phyloP scores from a whole-genome alignment of 2,797 vertebrate species.

The Pitangus sulphuratus region DNA sequence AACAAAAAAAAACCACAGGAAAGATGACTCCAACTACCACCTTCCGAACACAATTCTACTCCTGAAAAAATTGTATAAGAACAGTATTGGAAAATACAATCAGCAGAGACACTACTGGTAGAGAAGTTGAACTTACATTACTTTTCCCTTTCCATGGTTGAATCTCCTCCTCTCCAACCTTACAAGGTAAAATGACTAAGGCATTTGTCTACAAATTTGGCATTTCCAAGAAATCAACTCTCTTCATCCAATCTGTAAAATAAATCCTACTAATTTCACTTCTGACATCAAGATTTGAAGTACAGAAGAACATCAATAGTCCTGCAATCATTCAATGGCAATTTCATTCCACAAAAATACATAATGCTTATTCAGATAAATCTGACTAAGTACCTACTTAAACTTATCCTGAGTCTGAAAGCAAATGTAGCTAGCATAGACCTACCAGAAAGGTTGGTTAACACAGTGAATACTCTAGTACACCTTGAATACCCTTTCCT shows the following conservation, averaged over 20 bases:
- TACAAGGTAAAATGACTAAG: rapidly evolving
- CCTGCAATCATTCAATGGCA: background rate
- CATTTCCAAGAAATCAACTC: background rate
- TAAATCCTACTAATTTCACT: background rate
- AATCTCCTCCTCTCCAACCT: background rate
- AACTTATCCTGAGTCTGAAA: background rate
- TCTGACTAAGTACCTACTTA: background rate
- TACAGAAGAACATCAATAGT: background rate
- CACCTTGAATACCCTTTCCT: background rate
- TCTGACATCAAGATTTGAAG: background rate
- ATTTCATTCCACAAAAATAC: background rate
- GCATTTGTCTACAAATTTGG: background rate
- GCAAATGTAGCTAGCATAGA: background rate
- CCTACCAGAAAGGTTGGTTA: background rate
- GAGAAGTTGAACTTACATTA: background rate
- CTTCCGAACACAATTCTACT: background rate
- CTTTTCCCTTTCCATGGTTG: background rate
- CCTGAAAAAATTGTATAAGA: rapidly evolving
- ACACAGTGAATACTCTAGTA: background rate
- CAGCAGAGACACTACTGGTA: rapidly evolving
- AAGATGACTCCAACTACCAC: background rate
- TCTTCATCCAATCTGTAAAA: background rate
- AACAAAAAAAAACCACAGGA: background rate
- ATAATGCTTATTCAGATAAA: background rate
- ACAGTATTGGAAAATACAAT: background rate